Evolutionary conservation across 1,140 invertebrate species (phyloP).

Genomic region (Pseudomyrmex dendroicus): DNA sequence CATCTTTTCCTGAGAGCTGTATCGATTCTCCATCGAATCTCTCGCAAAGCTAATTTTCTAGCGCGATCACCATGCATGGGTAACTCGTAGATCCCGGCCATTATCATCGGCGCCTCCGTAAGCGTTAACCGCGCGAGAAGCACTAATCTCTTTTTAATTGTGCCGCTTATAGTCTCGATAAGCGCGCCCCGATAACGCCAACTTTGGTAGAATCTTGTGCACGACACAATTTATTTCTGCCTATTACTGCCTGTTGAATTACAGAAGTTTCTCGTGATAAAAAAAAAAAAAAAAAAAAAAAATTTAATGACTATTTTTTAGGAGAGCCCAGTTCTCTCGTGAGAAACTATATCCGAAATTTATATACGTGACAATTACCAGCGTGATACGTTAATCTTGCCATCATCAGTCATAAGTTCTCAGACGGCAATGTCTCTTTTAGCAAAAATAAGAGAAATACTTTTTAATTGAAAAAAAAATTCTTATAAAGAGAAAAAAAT

Average conservation of each 20-base stretch:
- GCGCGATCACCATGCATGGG: background rate
- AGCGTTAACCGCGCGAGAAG: conserved; percentile 18
- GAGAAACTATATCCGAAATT: conserved; percentile 13
- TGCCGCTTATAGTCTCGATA: conserved; percentile 13
- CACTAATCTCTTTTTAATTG: conserved; percentile 49
- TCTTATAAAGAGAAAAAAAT: background rate
- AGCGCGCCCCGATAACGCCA: conserved; percentile 23
- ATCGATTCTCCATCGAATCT: conserved; percentile 34
- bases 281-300: background rate
- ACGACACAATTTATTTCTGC: conserved; percentile 27
- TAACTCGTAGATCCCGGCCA: conserved; percentile 4
- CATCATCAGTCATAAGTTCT: conserved; percentile 4
- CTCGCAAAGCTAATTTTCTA: conserved; percentile 22
- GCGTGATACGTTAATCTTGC: conserved; percentile 17
- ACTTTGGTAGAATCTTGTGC: background rate
- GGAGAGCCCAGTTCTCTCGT: background rate
- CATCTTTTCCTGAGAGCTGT: background rate
- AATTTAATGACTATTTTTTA: too few relatives aligned
- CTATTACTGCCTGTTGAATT: conserved; percentile 13
- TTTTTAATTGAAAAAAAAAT: background rate
- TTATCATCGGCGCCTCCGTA: conserved; percentile 38
- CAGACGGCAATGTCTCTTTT: background rate
- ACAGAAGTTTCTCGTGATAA: conserved; percentile 15
- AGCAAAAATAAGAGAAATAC: too few relatives aligned
- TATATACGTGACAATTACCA: conserved; percentile 6